Base-by-base conservation (phyloP, 2,888 invertebrate genomes). In the Caenorhabditis becei region DNA sequence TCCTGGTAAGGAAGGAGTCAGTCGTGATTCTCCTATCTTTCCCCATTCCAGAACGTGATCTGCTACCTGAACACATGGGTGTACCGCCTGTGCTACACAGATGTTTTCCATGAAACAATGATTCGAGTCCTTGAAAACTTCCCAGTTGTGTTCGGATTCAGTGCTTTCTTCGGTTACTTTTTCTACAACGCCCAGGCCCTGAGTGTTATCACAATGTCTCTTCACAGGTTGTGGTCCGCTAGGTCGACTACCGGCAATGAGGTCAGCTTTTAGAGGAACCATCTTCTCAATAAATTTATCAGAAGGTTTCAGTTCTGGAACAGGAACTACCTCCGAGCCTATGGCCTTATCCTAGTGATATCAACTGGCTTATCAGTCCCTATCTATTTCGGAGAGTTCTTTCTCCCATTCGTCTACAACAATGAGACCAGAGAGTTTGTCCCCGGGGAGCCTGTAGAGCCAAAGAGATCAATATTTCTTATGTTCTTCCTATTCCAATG, bases 31-130 rank as follows among this genome's bases (percentile, higher is more conserved):
- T 0, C 14, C 16, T 1, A 24, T 47, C 47, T n/a, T 4, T 18
- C 14, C 2, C 0, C 1, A 1, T 8, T 66, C 23, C 65, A 58
- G 59, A 74, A 74, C 24, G 37, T 74, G 20, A n/a, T 58, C 37
- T 74, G 74, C 51, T 74, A 74, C 26, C n/a, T 65, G 18, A 74
- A 74, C 41, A 65, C 74, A 0, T 74, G 74, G 74, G 24, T 37
- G 11, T 2, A 8, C 7, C 35, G 59, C 1, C 16, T 59, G 10
- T 59, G 41, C 16, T 23, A 59, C 16, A n/a, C n/a, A n/a, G n/a
- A n/a, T n/a, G n/a, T n/a, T n/a, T n/a, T n/a, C n/a, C n/a, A n/a
- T n/a, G 14, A 4, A 23, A 16, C n/a, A 3, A 59, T 59, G 59
- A 23, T 41, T 3, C 41, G 37, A 41, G 24, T 59, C 5, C 8